Conservation (phyloP, 2,113 vertebrate species). For the Argyrosomus japonicus region DNA sequence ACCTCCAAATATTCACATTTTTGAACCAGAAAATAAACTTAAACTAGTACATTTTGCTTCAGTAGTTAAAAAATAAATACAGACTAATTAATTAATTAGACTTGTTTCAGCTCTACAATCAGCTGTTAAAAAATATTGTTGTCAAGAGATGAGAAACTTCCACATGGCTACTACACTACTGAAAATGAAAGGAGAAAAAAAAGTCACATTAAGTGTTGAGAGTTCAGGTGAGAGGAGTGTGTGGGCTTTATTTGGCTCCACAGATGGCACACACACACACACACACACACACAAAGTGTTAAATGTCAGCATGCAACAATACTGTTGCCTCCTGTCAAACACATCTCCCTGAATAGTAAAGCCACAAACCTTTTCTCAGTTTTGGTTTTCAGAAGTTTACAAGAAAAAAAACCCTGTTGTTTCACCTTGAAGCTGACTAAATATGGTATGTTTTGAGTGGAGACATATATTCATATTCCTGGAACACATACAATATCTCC, state of each 20-base stretch:
- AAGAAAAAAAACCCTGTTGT: conserved; percentile 34
- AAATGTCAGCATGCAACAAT: conserved; percentile 77
- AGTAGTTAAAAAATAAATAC: not conserved
- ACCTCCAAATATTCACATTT: not conserved
- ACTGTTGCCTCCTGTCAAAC: conserved; percentile 58
- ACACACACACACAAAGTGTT: conserved; percentile 72
- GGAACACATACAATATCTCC: conserved; percentile 22
- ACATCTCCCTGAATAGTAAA: conserved; percentile 82
- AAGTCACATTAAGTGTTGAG: conserved; percentile 20
- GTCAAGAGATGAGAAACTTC: conserved; percentile 1
- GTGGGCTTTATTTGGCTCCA: conserved; percentile 77
- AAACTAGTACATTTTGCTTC: not conserved
- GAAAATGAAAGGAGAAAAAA: conserved; percentile 26
- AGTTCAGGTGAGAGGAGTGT: conserved; percentile 61
- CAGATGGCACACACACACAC: conserved; percentile 73
- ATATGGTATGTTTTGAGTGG: conserved; percentile 33
- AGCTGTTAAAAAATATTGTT: not conserved
- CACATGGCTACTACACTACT: not conserved
- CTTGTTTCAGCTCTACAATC: not conserved
- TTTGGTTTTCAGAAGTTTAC: conserved; percentile 88
- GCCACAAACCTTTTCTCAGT: conserved; percentile 92
- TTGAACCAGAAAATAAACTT: not conserved
- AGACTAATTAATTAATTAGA: not conserved
- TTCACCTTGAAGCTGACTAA: conserved; percentile 41
- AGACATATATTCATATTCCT: conserved; percentile 38